Base-by-base conservation (phyloP, 2,888 invertebrate genomes). In the Aromia moschata region DNA sequence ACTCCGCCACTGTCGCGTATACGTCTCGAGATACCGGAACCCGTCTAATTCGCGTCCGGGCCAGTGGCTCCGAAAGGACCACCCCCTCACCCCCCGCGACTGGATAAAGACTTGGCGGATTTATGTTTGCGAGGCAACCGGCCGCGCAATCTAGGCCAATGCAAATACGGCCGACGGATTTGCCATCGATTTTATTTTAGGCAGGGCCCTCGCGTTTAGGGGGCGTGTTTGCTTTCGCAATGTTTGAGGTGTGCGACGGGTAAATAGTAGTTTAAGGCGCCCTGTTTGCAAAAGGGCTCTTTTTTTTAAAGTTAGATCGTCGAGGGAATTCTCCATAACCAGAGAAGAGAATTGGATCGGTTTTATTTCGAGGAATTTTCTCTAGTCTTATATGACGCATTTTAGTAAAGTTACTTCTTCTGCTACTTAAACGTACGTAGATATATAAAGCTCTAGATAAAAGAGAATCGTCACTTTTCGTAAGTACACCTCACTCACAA, bases 1-100 rank as follows among this genome's bases (percentile, higher is more conserved):
- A n/a, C n/a, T n/a, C n/a, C n/a, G n/a, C n/a, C n/a, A n/a, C n/a
- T n/a, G n/a, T n/a, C n/a, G n/a, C n/a, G n/a, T n/a, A 70, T 72
- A 71, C 68, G 71, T 74, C 69, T 71, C 67, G 68, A 72, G 70
- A 69, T 67, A 70, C 72, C 71, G 72, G 72, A 73, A 70, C 65
- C 67, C 71, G 67, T 70, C 74, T 74, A 74, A 74, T 74, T 72
- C 64, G 69, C 65, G 67, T 69, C 65, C 72, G 63, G 70, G 63
- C 67, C 68, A 70, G 65, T 68, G 72, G 68, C 68, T 73, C 60
- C 70, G 72, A 73, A 73, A 73, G 69, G 68, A 65, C 66, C 59
- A 60, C 67, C 68, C 61, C 59, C 58, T 65, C 65, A 60, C 60
- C 68, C 67, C 70, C 71, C 71, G 72, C 70, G 73, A 69, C 64